Evolutionary conservation across 2,888 invertebrate species (phyloP), one percentile per base, ranked within the genome.

Genomic region (Stenotaenia linearis): DNA sequence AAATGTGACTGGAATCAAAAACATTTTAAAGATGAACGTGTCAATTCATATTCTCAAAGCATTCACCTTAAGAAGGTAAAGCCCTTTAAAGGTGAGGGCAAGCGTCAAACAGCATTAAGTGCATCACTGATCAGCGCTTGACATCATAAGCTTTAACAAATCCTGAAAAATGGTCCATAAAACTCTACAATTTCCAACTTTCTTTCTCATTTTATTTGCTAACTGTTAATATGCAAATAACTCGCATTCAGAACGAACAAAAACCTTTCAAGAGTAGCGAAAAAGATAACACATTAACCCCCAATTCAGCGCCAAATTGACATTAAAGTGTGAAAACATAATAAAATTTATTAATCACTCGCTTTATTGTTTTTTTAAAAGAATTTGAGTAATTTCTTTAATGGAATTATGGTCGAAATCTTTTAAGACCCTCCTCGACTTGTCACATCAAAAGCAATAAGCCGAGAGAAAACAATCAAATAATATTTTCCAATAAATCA

Each of bases 41-140:
- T 61, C 61, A 61, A 61, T 61, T 61, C 61, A 61, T 61, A 61
- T 61, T 61, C 61, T 61, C 61, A 61, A 61, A 23, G 61, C 61
- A 61, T 61, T 61, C 61, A 61, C 61, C 61, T 28, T 61, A 61
- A 61, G 61, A 61, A 45, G 25, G 25, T 61, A 61, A 61, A 28
- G 61, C 61, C 15, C 25, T 61, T 61, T 61, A 61, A 61, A 61
- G 61, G 28, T 61, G 61, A 61, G 61, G 23, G 61, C 61, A 61
- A 61, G 61, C 61, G 61, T 61, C 61, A 61, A 61, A 61, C 28
- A 61, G 61, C 61, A 61, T 61, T 61, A 45, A 61, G 61, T 25
- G 61, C 61, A 61, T 25, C 25, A 61, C 61, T 61, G 61, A 61
- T 61, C 61, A 61, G 61, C 9, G 61, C 61, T 61, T 61, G 61